Evolutionary conservation across 2,888 invertebrate species (phyloP).

Genomic region (Morinoia aosen): DNA sequence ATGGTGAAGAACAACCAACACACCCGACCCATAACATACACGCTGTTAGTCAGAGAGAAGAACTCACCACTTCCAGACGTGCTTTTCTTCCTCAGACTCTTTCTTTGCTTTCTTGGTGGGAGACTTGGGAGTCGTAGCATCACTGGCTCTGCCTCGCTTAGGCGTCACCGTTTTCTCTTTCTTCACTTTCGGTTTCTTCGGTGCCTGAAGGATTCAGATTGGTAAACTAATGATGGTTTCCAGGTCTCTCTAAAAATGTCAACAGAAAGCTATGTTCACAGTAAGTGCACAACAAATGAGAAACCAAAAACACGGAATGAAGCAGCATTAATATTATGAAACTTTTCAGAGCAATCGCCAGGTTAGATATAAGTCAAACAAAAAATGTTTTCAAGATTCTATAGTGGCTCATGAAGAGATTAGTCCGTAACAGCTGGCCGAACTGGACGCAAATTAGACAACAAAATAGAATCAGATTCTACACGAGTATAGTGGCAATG

Average conservation of each 20-base stretch:
- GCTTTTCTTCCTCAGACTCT: slow-evolving; percentile 80
- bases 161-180: slow-evolving; percentile 55
- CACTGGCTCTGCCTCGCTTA: background rate
- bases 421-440: too few species aligned
- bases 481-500: too few species aligned
- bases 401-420: too few species aligned
- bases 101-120: slow-evolving; percentile 76
- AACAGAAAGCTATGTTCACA: background rate
- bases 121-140: slow-evolving; percentile 69
- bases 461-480: too few species aligned
- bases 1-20: background rate
- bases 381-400: too few species aligned
- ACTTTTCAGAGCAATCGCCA: background rate
- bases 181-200: slow-evolving; percentile 66
- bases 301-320: background rate
- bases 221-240: background rate
- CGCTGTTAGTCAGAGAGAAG: background rate
- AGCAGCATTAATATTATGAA: background rate
- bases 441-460: too few species aligned
- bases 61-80: slow-evolving; percentile 70
- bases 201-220: slow-evolving; percentile 54
- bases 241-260: background rate
- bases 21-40: background rate
- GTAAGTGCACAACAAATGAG: background rate
- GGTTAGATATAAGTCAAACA: too few species aligned